These are phyloP conservation scores for Timema cristinae DNA, from an alignment of 2,888 invertebrate species.

Conservation along the genomic window DNA sequence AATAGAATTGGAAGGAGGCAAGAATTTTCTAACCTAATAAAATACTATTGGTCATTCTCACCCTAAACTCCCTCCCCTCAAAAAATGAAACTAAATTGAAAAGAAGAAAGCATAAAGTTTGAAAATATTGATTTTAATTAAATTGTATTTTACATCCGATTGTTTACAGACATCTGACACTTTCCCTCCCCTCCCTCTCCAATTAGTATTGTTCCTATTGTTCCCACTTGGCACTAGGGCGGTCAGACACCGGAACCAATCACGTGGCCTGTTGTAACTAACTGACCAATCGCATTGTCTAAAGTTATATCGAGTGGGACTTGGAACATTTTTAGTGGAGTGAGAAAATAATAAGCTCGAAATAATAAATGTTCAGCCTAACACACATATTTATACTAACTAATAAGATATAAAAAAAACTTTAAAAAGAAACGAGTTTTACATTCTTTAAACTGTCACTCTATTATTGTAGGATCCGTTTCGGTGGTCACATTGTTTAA, in stretches of 20 bases:
- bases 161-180: background rate
- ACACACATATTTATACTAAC: too few relatives aligned
- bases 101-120: background rate
- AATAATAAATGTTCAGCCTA: too few relatives aligned
- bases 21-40: background rate
- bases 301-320: too few relatives aligned
- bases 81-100: background rate
- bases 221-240: background rate
- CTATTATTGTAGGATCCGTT: too few relatives aligned
- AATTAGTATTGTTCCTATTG: background rate
- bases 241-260: constrained; percentile 14
- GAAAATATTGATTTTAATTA: constrained; percentile 12
- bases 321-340: too few relatives aligned
- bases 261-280: background rate
- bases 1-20: background rate
- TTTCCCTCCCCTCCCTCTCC: constrained; percentile 10
- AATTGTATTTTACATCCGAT: constrained; percentile 12
- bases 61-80: background rate
- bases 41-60: background rate
- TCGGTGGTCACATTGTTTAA: too few relatives aligned
- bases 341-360: too few relatives aligned
- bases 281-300: background rate
- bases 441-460: too few relatives aligned
- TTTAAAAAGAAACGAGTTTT: too few relatives aligned
- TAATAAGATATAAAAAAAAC: too few relatives aligned